Evolutionary conservation across 92 coral and sea anemone genomes (phyloP).

Genomic region (Porites divaricata): DNA sequence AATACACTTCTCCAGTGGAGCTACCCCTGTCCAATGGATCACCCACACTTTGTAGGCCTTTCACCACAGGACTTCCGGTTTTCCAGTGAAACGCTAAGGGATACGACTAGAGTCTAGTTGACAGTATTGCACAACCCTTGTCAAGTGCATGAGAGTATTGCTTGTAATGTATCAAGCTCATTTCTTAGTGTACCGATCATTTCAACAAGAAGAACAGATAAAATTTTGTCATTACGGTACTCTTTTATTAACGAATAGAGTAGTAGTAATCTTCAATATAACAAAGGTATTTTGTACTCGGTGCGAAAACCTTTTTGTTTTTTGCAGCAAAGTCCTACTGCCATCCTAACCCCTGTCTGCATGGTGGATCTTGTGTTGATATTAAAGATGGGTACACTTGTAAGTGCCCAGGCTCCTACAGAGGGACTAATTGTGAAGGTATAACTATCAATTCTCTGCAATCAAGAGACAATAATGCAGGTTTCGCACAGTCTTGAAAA

Average conservation of each 20-base stretch:
- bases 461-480: no score
- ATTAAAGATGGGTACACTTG: slow-evolving; percentile 73
- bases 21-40: no score
- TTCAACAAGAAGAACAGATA: background rate
- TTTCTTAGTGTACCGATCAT: no score
- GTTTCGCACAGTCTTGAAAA: no score
- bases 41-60: no score
- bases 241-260: background rate
- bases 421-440: slow-evolving; percentile 95
- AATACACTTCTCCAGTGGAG: no score
- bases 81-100: no score
- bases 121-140: no score
- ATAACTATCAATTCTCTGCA: background rate
- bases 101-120: no score
- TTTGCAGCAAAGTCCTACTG: slow-evolving; percentile 75
- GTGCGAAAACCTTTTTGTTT: background rate
- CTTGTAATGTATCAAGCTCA: no score
- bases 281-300: background rate
- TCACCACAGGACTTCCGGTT: no score
- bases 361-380: slow-evolving; percentile 92
- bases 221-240: background rate
- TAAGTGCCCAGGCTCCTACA: slow-evolving; percentile 87
- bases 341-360: slow-evolving; percentile 93
- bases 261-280: background rate
- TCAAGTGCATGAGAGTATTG: no score